Evolutionary conservation across 2,888 invertebrate species (phyloP).

Genomic region (Nomada hirtipes): DNA sequence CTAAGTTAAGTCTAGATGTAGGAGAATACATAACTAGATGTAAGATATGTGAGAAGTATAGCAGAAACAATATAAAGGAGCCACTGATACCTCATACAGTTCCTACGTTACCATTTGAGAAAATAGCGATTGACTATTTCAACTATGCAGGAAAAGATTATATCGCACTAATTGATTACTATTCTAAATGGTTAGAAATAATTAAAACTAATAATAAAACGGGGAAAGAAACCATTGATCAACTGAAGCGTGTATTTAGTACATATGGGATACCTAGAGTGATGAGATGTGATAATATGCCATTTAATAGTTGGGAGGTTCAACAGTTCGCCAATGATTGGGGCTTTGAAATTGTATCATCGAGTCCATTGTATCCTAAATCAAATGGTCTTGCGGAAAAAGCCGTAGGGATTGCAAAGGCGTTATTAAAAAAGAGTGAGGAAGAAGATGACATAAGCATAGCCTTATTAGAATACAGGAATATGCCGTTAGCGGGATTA

Average conservation of each 20-base stretch:
- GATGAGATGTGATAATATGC: slow-evolving; percentile 9
- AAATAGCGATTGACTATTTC: no score
- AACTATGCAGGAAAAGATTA: neutral
- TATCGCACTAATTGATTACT: slow-evolving; percentile 10
- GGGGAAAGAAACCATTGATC: neutral
- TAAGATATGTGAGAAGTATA: no score
- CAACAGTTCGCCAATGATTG: slow-evolving; percentile 10
- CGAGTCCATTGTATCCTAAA: slow-evolving; percentile 16
- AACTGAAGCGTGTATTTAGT: slow-evolving; percentile 8
- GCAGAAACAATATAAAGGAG: no score
- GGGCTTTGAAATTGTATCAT: neutral
- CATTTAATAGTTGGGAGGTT: neutral
- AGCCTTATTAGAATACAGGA: slow-evolving; percentile 19
- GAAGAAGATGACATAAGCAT: neutral
- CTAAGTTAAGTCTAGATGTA: no score
- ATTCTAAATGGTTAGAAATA: slow-evolving; percentile 22
- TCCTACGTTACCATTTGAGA: no score
- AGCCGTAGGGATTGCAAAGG: neutral
- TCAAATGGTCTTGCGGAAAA: slow-evolving; percentile 12
- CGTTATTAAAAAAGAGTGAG: neutral
- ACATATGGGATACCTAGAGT: neutral
- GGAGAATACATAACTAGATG: no score
- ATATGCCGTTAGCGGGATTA: neutral
- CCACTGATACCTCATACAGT: no score
- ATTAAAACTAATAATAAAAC: neutral